Evolutionary conservation across 2,797 vertebrate genomes (phyloP).

Genomic region (Tokudaia tokunoshimensis): DNA sequence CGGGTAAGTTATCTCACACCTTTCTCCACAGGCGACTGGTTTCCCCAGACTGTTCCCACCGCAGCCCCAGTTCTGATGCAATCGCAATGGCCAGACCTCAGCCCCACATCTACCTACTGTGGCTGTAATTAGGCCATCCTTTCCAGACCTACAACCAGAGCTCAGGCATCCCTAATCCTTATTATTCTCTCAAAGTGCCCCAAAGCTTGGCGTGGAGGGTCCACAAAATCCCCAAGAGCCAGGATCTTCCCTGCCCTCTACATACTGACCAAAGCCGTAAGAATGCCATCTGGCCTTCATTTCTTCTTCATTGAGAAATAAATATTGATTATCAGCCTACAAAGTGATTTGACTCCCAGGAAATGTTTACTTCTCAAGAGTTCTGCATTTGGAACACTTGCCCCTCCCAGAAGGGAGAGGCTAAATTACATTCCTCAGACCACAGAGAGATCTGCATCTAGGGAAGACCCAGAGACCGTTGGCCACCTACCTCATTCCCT

Average conservation of each 20-base stretch:
- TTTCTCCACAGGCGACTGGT: not conserved
- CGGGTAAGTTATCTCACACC: not conserved
- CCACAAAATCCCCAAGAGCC: not conserved
- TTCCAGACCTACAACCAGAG: not conserved
- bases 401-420: too few relatives aligned
- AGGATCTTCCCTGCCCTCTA: not conserved
- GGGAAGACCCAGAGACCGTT: too few relatives aligned
- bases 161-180: not conserved
- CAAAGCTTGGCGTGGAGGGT: not conserved
- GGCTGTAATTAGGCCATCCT: constrained; percentile 49
- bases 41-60: constrained; percentile 20
- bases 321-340: not conserved
- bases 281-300: not conserved
- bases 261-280: not conserved
- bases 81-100: not conserved
- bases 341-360: not conserved
- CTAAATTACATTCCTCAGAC: too few relatives aligned
- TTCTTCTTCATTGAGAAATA: not conserved
- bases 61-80: constrained; percentile 8
- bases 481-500: too few relatives aligned
- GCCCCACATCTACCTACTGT: not conserved
- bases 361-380: not conserved
- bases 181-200: not conserved
- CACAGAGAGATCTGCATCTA: too few relatives aligned
- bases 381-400: too few relatives aligned